These are phyloP conservation scores for Trogon melanurus DNA, from an alignment of 2,113 vertebrate genomes.

Conservation along the genomic window DNA sequence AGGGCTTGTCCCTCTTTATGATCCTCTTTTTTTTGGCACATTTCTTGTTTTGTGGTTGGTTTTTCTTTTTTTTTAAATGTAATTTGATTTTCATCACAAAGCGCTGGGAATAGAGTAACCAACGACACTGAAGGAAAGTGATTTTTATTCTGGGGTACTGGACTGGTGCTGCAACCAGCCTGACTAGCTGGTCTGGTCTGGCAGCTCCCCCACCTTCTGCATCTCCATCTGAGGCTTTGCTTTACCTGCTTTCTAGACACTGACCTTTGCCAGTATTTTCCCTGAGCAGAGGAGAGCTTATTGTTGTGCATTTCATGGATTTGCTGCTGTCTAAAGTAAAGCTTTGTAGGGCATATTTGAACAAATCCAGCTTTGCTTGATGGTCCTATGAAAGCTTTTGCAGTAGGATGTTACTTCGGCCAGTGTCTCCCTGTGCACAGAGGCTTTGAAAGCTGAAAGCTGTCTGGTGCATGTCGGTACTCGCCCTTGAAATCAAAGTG, in stretches of 20 bases:
- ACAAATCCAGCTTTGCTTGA: not conserved
- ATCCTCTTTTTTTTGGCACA: not conserved
- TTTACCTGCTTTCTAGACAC: not conserved
- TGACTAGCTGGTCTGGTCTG: not conserved
- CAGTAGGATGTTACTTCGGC: not conserved
- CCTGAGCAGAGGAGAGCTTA: not conserved
- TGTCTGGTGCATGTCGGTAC: not conserved
- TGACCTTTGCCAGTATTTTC: not conserved
- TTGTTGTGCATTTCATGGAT: not conserved
- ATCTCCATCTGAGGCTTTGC: not conserved
- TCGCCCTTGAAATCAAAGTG: not conserved
- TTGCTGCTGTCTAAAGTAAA: not conserved
- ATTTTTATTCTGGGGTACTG: not conserved
- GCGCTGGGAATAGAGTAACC: not conserved
- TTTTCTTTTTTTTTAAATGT: not conserved
- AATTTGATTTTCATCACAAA: not conserved
- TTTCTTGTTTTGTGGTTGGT: not conserved
- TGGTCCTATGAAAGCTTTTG: not conserved
- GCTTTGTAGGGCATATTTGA: not conserved
- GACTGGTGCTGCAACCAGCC: not conserved
- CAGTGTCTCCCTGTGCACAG: not conserved
- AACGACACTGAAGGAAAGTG: not conserved
- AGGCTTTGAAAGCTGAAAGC: not conserved
- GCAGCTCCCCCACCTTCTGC: not conserved
- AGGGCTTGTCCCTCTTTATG: not conserved